phyloP scores from a whole-genome alignment of 1,140 invertebrate species.

The Ceratosolen solmsi region DNA sequence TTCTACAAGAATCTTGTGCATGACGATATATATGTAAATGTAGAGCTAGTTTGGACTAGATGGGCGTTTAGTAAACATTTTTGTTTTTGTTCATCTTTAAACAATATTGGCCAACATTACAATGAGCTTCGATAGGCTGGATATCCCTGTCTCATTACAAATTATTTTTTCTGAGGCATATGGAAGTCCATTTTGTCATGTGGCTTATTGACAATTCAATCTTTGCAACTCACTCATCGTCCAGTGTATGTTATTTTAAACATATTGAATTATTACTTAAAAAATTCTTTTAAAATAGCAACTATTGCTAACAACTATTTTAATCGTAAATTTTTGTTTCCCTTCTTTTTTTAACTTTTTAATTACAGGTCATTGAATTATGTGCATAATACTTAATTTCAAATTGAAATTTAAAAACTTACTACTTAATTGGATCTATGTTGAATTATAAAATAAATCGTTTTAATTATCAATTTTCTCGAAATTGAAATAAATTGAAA shows the following conservation, averaged over 20 bases:
- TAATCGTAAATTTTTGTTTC: neutral
- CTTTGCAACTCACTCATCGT: conserved; percentile 26
- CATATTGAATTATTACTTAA: neutral
- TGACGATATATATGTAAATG: conserved; percentile 32
- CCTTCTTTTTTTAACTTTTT: neutral
- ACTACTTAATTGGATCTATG: neutral
- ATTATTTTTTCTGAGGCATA: conserved; percentile 20
- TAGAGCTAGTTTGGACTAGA: conserved; percentile 52
- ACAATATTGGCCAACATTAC: conserved; percentile 28
- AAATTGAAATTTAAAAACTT: neutral
- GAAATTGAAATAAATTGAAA: neutral
- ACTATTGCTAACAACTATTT: neutral
- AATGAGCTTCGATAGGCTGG: conserved; percentile 24
- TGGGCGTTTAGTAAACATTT: conserved; percentile 42
- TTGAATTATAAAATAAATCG: neutral
- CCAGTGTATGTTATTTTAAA: conserved; percentile 4
- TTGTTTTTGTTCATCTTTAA: conserved; percentile 32
- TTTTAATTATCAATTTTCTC: neutral
- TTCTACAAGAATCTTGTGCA: conserved; percentile 48
- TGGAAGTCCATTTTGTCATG: conserved; percentile 8
- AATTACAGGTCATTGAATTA: neutral
- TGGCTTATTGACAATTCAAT: conserved; percentile 12
- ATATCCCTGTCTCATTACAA: conserved; percentile 8
- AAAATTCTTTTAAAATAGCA: conserved; percentile 8
- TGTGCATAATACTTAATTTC: neutral